Conservation (phyloP, 2,797 vertebrate genomes). For the Picus viridis region DNA sequence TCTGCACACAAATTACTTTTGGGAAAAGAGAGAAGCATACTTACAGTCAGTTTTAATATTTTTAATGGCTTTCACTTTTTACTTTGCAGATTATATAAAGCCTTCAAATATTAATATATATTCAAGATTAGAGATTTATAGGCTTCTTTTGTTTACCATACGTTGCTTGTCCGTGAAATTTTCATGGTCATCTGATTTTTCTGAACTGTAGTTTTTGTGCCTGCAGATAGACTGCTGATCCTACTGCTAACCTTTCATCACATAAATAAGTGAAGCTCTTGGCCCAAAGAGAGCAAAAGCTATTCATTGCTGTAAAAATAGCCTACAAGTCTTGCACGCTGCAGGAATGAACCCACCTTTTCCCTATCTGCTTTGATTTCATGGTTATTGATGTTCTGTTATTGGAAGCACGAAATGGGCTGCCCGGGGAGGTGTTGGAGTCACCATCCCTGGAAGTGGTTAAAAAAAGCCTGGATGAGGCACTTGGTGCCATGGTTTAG, state of each 20-base stretch:
- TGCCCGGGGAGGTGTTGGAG: too few relatives aligned
- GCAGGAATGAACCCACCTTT: background rate
- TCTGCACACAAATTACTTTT: constrained; percentile 56
- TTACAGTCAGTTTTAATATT: constrained; percentile 72
- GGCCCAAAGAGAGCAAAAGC: background rate
- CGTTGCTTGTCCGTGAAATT: constrained; percentile 44
- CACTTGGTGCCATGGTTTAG: too few relatives aligned
- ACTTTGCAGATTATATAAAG: constrained; percentile 65
- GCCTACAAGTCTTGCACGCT: background rate
- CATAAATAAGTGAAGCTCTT: constrained; percentile 12
- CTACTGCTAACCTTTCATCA: background rate
- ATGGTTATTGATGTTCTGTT: background rate
- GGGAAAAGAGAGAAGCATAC: constrained; percentile 38
- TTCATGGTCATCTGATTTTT: constrained; percentile 53
- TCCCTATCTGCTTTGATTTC: background rate
- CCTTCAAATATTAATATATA: constrained; percentile 65
- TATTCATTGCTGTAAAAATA: background rate
- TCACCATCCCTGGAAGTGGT: too few relatives aligned
- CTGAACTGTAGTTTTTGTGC: constrained; percentile 44
- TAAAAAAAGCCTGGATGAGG: too few relatives aligned
- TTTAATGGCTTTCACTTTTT: constrained; percentile 70
- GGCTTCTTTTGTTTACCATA: constrained; percentile 30
- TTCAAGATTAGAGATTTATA: constrained; percentile 63
- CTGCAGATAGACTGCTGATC: constrained; percentile 19
- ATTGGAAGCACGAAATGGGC: background rate